Evolutionary conservation across 2,797 vertebrate species (phyloP), one percentile per base, ranked within the genome.

Genomic region (Glyptemys insculpta): DNA sequence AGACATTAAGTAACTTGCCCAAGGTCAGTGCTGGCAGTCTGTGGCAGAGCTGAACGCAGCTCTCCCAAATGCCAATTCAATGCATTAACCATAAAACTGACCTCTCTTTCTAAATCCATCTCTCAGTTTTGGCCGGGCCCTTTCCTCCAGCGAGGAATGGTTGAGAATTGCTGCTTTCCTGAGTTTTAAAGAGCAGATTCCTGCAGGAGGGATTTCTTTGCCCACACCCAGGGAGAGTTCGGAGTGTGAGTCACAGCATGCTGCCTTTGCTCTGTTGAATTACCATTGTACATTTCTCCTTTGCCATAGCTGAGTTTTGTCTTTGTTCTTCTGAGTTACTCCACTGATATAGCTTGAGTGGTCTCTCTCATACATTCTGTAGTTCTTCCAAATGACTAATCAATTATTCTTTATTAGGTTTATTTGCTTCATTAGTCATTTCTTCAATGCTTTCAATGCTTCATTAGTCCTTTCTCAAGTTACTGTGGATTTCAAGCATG

Each of bases 391-490:
- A 90, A 80, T 59, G n/a, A 72, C 88, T 49, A 74, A 97, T 97
- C 97, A 90, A 83, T 97, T 96, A 91, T 74, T 76, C 96, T 96
- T 97, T 94, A 96, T 97, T 93, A 97, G 93, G 88, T 83, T 93
- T 91, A 79, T 97, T 97, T 91, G 94, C 91, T 95, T 97, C 97
- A 93, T 98, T 94, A 96, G 96, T 95, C 96, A 91, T 96, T 97
- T 96, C 95, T 96, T 93, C 91, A 59, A 68, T 4, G 93, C 95
- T 96, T 93, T 92, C 87, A 74, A 76, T 9, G 95, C 97, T 96
- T 97, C 97, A 95, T 98, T 97, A 97, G 97, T 79, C 94, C 93
- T 89, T 94, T 95, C 94, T 95, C 92, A 23, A 94, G 96, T 97
- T 98, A 86, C 96, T 91, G 96, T 94, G 96, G 95, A 54, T 98